Percentiles rank a stretch among this genome's conserved stretches.
These are phyloP conservation scores for Paralichthys olivaceus DNA, from an alignment of 2,113 vertebrate species.

Conservation along the genomic window DNA sequence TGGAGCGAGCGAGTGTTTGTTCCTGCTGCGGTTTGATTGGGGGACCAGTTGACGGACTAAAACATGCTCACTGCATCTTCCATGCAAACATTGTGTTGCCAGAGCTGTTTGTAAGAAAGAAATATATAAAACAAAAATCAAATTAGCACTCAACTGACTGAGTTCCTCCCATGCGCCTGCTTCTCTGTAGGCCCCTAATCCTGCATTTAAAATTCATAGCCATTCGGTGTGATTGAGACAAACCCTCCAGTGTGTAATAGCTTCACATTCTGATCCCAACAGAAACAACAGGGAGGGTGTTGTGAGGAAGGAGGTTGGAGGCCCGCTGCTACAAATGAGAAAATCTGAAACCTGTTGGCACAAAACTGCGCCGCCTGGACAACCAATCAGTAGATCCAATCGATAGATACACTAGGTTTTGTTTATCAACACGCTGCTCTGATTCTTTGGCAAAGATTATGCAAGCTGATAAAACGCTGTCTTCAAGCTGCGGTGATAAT, in stretches of 20 bases:
- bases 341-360: slow-evolving; percentile 62
- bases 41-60: slow-evolving; percentile 22
- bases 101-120: slow-evolving; percentile 52
- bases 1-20: slow-evolving; percentile 25
- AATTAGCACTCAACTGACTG: slow-evolving; percentile 77
- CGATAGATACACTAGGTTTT: slow-evolving; percentile 45
- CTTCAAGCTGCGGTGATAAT: slow-evolving; percentile 26
- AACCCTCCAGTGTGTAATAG: slow-evolving; percentile 81
- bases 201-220: slow-evolving; percentile 81
- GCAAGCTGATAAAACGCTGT: slow-evolving; percentile 34
- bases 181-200: slow-evolving; percentile 77
- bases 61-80: slow-evolving; percentile 44
- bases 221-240: slow-evolving; percentile 79
- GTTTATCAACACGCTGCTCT: slow-evolving; percentile 31
- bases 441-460: slow-evolving; percentile 32
- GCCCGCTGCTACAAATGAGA: slow-evolving; percentile 55
- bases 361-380: slow-evolving; percentile 20
- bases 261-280: slow-evolving; percentile 76
- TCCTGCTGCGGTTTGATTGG: slow-evolving; percentile 36
- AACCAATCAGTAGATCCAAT: slow-evolving; percentile 53
- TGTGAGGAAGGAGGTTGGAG: slow-evolving; percentile 50
- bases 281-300: slow-evolving; percentile 71
- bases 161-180: slow-evolving; percentile 62
- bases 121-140: slow-evolving; percentile 48
- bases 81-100: slow-evolving; percentile 57